Percentiles rank a stretch among this genome's conserved stretches.
Evolutionary conservation across 2,113 vertebrate species (phyloP).

Genomic region (Columba janthina): DNA sequence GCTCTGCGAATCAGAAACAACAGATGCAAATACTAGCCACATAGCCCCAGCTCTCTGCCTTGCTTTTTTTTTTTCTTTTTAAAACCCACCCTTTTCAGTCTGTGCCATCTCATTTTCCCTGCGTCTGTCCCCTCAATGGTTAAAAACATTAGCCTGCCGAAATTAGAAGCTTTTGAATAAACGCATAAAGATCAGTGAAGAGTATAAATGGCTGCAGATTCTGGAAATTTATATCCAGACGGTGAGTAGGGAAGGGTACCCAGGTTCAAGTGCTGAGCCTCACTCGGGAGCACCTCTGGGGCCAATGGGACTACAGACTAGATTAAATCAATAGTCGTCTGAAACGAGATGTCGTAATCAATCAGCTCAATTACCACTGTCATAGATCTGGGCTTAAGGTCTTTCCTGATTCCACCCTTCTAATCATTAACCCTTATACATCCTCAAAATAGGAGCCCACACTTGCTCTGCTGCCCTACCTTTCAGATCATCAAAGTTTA

Average conservation of each 20-base stretch:
- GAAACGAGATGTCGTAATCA: constrained; percentile 81
- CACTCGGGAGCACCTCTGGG: constrained; percentile 53
- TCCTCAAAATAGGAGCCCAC: constrained; percentile 1
- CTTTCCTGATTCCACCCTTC: constrained; percentile 61
- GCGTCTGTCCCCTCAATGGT: background rate
- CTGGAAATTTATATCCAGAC: constrained; percentile 57
- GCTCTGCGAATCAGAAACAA: constrained; percentile 64
- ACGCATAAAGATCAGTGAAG: background rate
- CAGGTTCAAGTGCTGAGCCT: constrained; percentile 75
- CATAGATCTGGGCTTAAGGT: constrained; percentile 69
- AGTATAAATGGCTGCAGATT: constrained; percentile 45
- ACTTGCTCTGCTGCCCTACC: background rate
- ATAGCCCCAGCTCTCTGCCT: constrained; percentile 5
- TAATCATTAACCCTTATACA: constrained; percentile 65
- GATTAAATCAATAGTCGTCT: constrained; percentile 82
- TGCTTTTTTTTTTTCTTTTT: background rate
- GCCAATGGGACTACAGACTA: constrained; percentile 72
- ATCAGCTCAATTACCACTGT: constrained; percentile 79
- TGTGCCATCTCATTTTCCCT: background rate
- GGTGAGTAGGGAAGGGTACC: constrained; percentile 17
- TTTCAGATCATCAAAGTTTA: constrained; percentile 14
- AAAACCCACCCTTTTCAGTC: background rate
- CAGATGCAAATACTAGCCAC: constrained; percentile 62
- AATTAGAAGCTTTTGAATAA: constrained; percentile 31
- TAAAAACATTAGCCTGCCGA: constrained; percentile 39